These are phyloP conservation scores for Drosophila kurseongensis DNA, from an alignment of 1,140 invertebrate genomes.

Conservation along the genomic window DNA sequence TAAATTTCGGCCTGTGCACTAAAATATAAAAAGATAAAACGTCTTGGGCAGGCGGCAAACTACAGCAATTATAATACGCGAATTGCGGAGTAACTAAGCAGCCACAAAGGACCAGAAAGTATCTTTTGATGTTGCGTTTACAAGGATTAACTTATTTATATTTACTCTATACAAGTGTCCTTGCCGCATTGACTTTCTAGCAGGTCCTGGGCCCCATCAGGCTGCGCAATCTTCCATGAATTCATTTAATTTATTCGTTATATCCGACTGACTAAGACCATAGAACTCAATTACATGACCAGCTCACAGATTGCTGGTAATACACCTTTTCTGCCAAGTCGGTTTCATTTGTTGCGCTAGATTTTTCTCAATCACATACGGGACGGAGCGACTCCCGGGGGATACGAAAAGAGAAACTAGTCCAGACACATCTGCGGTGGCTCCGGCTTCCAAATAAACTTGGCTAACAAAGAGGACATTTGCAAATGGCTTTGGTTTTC, in stretches of 20 bases:
- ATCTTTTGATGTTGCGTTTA: constrained; percentile 63
- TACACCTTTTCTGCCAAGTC: constrained; percentile 61
- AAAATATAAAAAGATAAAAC: neutral
- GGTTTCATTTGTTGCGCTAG: constrained; percentile 79
- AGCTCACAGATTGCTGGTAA: constrained; percentile 36
- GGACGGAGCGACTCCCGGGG: constrained; percentile 6
- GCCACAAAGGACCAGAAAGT: constrained; percentile 37
- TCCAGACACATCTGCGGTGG: constrained; percentile 53
- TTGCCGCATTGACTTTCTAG: constrained; percentile 23
- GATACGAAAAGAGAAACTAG: constrained; percentile 61
- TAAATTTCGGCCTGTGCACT: constrained; percentile 13
- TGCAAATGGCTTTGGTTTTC: constrained; percentile 76
- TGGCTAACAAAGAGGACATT: constrained; percentile 70
- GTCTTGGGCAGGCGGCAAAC: constrained; percentile 64
- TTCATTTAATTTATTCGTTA: constrained; percentile 62
- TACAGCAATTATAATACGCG: constrained; percentile 69
- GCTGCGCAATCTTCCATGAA: constrained; percentile 46
- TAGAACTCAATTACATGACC: constrained; percentile 49
- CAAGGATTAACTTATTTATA: constrained; percentile 68
- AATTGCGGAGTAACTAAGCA: constrained; percentile 41
- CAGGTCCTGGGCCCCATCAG: constrained; percentile 48
- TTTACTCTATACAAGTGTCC: constrained; percentile 38
- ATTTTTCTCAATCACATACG: constrained; percentile 80
- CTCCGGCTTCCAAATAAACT: constrained; percentile 48
- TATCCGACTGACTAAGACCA: constrained; percentile 43